Percentiles rank a stretch among this genome's conserved stretches.
Conservation (phyloP, 1,140 invertebrate genomes). For the Eciton burchellii region DNA sequence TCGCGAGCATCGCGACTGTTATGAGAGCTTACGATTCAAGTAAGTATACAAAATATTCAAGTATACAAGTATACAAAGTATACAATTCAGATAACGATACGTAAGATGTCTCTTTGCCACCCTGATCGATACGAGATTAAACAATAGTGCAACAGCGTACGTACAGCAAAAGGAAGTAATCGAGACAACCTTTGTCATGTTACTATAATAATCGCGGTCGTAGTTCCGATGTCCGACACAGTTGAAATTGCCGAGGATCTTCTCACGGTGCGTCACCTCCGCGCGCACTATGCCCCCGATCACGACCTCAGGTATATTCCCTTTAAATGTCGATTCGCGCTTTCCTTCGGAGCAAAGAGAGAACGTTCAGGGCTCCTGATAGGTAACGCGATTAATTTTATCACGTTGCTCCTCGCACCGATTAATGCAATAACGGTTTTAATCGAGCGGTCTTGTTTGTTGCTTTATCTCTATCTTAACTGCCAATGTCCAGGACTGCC, state of each 20-base stretch:
- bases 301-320: background rate
- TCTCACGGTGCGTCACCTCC: background rate
- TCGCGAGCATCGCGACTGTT: background rate
- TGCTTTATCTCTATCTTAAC: constrained; percentile 25
- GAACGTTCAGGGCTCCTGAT: background rate
- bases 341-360: background rate
- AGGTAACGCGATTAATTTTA: background rate
- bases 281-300: background rate
- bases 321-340: background rate
- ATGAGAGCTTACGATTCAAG: too few relatives aligned
- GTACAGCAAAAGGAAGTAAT: constrained; percentile 1
- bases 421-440: constrained; percentile 9
- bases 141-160: background rate
- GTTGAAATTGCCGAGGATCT: constrained; percentile 9
- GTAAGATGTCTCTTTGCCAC: background rate
- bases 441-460: constrained; percentile 18
- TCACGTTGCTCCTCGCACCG: background rate
- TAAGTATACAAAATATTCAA: too few relatives aligned
- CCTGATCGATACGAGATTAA: constrained; percentile 47
- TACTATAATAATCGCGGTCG: constrained; percentile 24
- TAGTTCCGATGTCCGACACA: constrained; percentile 4
- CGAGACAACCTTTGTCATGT: constrained; percentile 6
- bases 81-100: background rate
- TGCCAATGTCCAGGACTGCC: background rate
- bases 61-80: too few relatives aligned